phyloP scores from a whole-genome alignment of 2,888 invertebrate genomes.

The Melipona beecheii region DNA sequence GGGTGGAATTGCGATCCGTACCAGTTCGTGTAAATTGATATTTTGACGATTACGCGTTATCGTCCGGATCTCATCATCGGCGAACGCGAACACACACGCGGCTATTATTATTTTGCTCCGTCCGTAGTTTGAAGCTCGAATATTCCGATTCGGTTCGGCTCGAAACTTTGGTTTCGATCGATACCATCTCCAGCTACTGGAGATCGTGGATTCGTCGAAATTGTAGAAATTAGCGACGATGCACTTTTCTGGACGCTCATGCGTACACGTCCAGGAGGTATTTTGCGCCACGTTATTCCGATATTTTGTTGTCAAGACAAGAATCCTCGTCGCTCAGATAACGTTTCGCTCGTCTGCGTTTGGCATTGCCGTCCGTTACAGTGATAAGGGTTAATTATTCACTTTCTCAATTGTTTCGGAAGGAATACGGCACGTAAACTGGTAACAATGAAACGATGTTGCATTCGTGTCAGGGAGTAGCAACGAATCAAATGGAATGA shows the following conservation, averaged over 20 bases:
- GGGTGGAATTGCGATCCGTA: conserved; percentile 6
- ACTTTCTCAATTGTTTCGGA: too few relatives aligned
- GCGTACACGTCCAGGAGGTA: too few relatives aligned
- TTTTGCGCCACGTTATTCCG: too few relatives aligned
- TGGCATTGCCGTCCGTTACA: too few relatives aligned
- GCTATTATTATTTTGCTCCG: not conserved
- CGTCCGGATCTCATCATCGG: not conserved
- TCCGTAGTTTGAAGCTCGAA: not conserved
- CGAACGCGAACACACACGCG: not conserved
- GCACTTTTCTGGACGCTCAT: too few relatives aligned
- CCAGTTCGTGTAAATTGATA: conserved; percentile 7
- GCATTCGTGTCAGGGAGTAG: not conserved
- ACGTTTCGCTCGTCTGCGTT: too few relatives aligned
- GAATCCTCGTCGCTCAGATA: not conserved
- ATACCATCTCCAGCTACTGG: too few relatives aligned
- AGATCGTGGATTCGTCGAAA: not conserved
- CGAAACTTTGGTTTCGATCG: not conserved
- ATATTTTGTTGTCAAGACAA: not conserved
- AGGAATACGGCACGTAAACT: too few relatives aligned
- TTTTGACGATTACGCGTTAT: not conserved
- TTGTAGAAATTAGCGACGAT: not conserved
- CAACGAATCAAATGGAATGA: not conserved
- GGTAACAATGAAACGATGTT: not conserved
- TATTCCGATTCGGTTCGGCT: not conserved
- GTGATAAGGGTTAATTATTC: too few relatives aligned